Conservation (phyloP, 2,888 invertebrate species). For the Machimus rusticus region DNA sequence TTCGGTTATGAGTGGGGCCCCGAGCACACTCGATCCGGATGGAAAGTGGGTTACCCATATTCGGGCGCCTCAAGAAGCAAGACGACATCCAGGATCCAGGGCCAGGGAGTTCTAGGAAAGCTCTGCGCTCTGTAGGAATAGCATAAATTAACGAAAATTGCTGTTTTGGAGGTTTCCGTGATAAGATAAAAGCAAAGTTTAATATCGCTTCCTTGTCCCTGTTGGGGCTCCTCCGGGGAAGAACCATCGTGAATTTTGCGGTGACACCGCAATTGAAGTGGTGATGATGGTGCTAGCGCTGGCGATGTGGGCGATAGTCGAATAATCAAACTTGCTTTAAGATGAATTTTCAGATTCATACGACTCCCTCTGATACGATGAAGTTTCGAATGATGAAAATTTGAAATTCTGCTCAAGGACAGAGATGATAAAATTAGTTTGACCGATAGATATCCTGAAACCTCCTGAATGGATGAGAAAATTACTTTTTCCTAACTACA, state of each 20-base stretch:
- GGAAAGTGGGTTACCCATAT: neutral
- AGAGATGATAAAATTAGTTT: neutral
- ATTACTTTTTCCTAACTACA: neutral
- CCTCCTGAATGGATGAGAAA: neutral
- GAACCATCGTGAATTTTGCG: neutral
- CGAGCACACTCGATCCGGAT: neutral
- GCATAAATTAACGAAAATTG: conserved; percentile 20
- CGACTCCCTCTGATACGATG: neutral
- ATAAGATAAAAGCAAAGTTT: conserved; percentile 19
- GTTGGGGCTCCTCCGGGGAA: neutral
- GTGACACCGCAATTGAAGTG: neutral
- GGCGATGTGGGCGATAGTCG: neutral
- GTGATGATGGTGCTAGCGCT: neutral
- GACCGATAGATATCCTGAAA: neutral
- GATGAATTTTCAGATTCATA: neutral
- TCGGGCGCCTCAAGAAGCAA: neutral
- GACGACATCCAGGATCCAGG: neutral
- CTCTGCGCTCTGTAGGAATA: neutral
- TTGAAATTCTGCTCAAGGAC: neutral
- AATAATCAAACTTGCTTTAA: conserved; percentile 11
- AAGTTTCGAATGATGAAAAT: conserved; percentile 10
- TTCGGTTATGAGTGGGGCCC: neutral
- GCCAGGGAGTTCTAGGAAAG: neutral
- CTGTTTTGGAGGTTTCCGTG: conserved; percentile 6
- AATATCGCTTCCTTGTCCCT: neutral